Base-by-base conservation (phyloP, 2,888 invertebrate genomes). In the Hirtodrosophila histrioides region DNA sequence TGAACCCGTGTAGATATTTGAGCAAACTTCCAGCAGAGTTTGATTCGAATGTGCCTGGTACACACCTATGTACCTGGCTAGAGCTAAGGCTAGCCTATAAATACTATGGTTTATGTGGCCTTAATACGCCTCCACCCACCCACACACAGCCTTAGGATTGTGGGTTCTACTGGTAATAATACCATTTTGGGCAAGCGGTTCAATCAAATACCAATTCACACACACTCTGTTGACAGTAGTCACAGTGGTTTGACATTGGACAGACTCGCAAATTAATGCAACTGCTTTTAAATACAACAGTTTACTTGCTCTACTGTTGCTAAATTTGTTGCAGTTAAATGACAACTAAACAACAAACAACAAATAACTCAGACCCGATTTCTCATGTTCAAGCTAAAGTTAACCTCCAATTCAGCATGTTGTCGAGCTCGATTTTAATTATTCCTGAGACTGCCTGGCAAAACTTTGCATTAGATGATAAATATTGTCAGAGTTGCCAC, bases 121-220 rank as follows among this genome's bases (percentile, higher is more conserved):
- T 50, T 31, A 65, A 66, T 39, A 39, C 71, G 23, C 53, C n/a
- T n/a, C n/a, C n/a, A n/a, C n/a, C 48, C 64, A 64, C 70, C 41
- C 50, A 35, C 36, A n/a, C 29, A 17, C 49, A 31, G 17, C 43
- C 48, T 39, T 37, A 31, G 41, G 4, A 24, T 3, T 24, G n/a
- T 29, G 4, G 3, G 9, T 62, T 49, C 62, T 49, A 62, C 37
- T 27, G 17, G 31, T 35, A 55, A 51, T 62, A 39, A 33, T 12
- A 11, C 69, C 69, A 33, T 56, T 39, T 71, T 48, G 33, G 64
- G 69, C 43, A 51, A 39, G 64, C 64, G 44, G 64, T 36, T 51
- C 48, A 23, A 69, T 70, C 56, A 63, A 63, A 48, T 33, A 23
- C 37, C 37, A 36, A 43, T 27, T 27, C 6, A 43, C 35, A 33